A percentile compares a stretch with the other conserved stretches of the same genome.
phyloP scores from a whole-genome alignment of 2,113 vertebrate genomes.

The Labeo rohita region DNA sequence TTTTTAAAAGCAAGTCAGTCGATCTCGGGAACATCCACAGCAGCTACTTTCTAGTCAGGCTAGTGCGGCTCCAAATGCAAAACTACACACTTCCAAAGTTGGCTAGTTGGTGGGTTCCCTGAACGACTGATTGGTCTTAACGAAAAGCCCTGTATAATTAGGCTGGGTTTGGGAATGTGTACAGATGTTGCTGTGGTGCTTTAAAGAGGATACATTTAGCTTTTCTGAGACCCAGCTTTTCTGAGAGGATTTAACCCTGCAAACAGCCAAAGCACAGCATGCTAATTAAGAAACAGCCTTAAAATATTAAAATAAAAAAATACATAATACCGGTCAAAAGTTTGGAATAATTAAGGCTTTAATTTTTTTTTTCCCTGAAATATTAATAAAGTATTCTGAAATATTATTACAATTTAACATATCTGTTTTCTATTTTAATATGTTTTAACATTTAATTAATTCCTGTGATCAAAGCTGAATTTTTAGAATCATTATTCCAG shows the following conservation, averaged over 20 bases:
- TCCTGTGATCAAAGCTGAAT: background rate
- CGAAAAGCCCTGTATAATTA: background rate
- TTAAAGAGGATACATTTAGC: background rate
- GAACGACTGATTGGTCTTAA: background rate
- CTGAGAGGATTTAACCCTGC: background rate
- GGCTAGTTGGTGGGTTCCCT: background rate
- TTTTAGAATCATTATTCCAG: too few relatives aligned
- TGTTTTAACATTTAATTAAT: background rate
- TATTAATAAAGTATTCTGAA: background rate
- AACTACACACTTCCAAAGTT: background rate
- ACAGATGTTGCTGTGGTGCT: background rate
- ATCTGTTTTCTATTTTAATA: background rate
- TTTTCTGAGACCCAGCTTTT: conserved; percentile 6
- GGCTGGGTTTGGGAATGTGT: background rate
- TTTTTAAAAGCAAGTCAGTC: background rate
- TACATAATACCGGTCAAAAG: background rate
- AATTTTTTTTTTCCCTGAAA: too few relatives aligned
- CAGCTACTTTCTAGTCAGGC: background rate
- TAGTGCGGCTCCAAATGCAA: background rate
- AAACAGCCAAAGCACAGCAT: background rate
- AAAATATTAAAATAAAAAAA: background rate
- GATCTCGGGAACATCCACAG: background rate
- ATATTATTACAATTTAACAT: background rate
- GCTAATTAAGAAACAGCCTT: background rate
- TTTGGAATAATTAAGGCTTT: background rate